Conservation (phyloP, 2,888 invertebrate species). For the Suillia variegata region DNA sequence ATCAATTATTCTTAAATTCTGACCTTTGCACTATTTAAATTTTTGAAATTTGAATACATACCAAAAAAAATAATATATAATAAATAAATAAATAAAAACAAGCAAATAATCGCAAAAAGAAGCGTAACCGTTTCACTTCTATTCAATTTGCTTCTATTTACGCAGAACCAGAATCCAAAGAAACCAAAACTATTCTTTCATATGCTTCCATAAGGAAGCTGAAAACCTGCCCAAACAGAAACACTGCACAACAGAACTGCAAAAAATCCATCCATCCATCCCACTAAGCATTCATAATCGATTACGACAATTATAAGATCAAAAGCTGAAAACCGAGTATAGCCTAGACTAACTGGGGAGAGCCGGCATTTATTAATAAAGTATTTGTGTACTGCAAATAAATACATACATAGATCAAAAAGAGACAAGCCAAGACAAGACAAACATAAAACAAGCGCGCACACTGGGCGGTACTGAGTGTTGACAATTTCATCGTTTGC, state of each 20-base stretch:
- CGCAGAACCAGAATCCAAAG: too few relatives aligned
- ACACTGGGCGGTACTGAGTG: slow-evolving; percentile 51
- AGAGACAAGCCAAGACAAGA: slow-evolving; percentile 5
- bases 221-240: slow-evolving; percentile 45
- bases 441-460: slow-evolving; percentile 17
- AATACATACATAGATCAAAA: not conserved
- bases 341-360: slow-evolving; percentile 1
- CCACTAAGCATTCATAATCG: slow-evolving; percentile 56
- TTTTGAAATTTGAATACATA: too few relatives aligned
- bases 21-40: too few relatives aligned
- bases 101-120: slow-evolving; percentile 6
- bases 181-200: not conserved
- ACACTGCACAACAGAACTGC: slow-evolving; percentile 18
- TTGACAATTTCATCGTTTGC: slow-evolving; percentile 42
- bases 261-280: slow-evolving; percentile 26
- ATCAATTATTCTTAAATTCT: too few relatives aligned
- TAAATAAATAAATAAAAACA: too few relatives aligned
- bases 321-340: slow-evolving; percentile 33
- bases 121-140: slow-evolving; percentile 45
- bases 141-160: slow-evolving; percentile 9
- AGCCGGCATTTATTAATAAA: slow-evolving; percentile 44
- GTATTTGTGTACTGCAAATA: slow-evolving; percentile 6
- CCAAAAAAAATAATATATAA: too few relatives aligned
- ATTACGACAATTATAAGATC: slow-evolving; percentile 49
- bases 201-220: slow-evolving; percentile 53